Evolutionary conservation across 2,888 invertebrate genomes (phyloP).

Genomic region (Gari tellinella): DNA sequence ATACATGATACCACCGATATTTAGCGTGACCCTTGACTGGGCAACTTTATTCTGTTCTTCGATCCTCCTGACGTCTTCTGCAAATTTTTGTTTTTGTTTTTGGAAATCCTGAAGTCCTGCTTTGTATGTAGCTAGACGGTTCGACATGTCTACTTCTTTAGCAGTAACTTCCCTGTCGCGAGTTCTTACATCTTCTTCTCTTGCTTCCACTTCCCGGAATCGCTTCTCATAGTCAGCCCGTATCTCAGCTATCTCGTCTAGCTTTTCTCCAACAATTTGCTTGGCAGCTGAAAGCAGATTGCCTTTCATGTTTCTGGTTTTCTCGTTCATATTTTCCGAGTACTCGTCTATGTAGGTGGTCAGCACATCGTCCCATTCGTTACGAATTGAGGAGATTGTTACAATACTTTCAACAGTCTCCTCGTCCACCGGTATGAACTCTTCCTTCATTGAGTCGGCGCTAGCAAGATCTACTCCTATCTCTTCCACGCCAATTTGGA

Average conservation of each 20-base stretch:
- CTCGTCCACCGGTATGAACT: background rate
- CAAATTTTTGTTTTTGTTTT: constrained; percentile 49
- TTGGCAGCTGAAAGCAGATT: constrained; percentile 35
- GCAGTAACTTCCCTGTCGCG: constrained; percentile 32
- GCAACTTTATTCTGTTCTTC: constrained; percentile 58
- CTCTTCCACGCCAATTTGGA: constrained; percentile 29
- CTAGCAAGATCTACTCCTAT: constrained; percentile 13
- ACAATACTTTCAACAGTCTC: constrained; percentile 43
- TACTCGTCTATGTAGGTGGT: constrained; percentile 37
- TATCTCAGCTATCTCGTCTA: constrained; percentile 34
- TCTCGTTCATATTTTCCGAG: constrained; percentile 27
- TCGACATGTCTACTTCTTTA: constrained; percentile 27
- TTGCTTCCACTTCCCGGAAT: constrained; percentile 27
- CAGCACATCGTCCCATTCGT: constrained; percentile 47
- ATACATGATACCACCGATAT: constrained; percentile 67
- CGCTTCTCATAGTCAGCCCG: constrained; percentile 40
- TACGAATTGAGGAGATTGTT: constrained; percentile 46
- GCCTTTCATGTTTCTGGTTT: constrained; percentile 26
- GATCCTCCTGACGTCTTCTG: constrained; percentile 57
- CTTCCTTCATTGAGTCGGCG: background rate
- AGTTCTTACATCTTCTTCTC: constrained; percentile 18
- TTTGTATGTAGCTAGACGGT: constrained; percentile 38
- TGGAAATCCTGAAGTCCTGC: constrained; percentile 52
- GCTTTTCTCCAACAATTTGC: constrained; percentile 42
- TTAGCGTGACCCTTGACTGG: constrained; percentile 65